Evolutionary conservation across 2,113 vertebrate species (phyloP).

Genomic region (Malurus melanocephalus): DNA sequence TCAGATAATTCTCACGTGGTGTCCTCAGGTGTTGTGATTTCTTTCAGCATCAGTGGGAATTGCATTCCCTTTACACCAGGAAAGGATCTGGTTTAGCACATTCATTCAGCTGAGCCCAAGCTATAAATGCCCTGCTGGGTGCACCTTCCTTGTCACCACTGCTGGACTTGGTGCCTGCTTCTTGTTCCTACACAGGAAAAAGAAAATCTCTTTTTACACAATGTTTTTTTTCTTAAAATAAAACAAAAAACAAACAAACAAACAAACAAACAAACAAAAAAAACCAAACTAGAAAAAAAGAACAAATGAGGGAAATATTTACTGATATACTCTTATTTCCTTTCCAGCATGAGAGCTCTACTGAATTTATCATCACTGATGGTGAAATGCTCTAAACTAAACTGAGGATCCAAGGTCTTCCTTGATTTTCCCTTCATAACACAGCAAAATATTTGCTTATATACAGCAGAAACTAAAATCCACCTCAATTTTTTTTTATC

Average conservation of each 20-base stretch:
- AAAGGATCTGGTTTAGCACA: background rate
- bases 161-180: background rate
- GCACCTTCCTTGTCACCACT: background rate
- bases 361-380: background rate
- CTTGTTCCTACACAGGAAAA: background rate
- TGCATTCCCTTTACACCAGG: background rate
- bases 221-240: background rate
- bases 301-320: background rate
- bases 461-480: background rate
- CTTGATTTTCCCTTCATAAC: background rate
- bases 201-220: background rate
- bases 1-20: accelerated
- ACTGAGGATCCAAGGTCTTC: background rate
- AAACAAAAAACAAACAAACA: no score
- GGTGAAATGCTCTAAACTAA: background rate
- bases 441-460: background rate
- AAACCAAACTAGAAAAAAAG: background rate
- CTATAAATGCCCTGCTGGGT: background rate
- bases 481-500: background rate
- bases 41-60: background rate
- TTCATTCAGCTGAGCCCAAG: background rate
- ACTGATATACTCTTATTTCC: background rate
- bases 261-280: no score
- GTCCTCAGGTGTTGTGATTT: background rate
- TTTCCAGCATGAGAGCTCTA: background rate